phyloP scores from a whole-genome alignment of 2,113 vertebrate genomes.

The Pygoscelis antarcticus region DNA sequence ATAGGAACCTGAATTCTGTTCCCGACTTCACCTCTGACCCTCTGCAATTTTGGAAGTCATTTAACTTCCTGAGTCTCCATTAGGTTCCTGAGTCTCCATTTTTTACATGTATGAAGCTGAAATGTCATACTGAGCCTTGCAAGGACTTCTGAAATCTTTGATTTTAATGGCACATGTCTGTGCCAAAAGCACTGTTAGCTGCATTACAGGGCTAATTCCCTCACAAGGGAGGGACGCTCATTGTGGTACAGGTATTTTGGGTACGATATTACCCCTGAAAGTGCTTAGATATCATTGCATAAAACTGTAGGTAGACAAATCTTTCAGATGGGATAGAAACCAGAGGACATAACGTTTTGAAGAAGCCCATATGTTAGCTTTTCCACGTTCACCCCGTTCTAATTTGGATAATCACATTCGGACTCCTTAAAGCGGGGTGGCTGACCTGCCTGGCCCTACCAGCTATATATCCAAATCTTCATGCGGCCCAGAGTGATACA shows the following conservation, averaged over 20 bases:
- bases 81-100: neutral
- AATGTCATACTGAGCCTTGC: neutral
- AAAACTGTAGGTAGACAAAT: slow-evolving; percentile 28
- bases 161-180: neutral
- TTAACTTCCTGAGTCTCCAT: neutral
- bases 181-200: neutral
- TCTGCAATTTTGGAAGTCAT: neutral
- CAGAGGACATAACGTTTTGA: neutral
- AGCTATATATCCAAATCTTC: slow-evolving; percentile 15
- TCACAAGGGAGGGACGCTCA: neutral
- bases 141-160: neutral
- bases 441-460: slow-evolving; percentile 27
- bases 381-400: slow-evolving; percentile 10
- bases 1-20: neutral
- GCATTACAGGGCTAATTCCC: neutral
- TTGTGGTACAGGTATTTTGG: neutral
- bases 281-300: neutral
- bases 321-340: slow-evolving; percentile 41
- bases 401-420: slow-evolving; percentile 26
- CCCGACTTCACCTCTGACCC: neutral
- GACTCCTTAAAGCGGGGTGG: slow-evolving; percentile 26
- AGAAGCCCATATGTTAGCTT: slow-evolving; percentile 37
- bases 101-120: neutral
- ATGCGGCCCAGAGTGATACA: neutral
- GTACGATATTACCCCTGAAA: neutral